Evolutionary conservation across 2,888 invertebrate genomes (phyloP).

Genomic region (Oxytorus armatus): DNA sequence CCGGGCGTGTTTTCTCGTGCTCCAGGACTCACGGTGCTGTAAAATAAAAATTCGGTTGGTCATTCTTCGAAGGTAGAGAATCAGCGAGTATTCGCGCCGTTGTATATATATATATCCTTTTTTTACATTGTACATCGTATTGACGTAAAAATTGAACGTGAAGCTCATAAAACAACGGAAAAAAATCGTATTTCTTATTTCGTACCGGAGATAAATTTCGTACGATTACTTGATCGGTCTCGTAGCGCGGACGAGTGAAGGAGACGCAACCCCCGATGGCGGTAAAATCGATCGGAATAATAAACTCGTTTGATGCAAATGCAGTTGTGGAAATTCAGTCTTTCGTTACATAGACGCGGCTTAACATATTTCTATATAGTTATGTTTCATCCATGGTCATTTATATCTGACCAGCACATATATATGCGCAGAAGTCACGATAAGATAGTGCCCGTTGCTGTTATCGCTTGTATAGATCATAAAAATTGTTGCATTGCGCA

Average conservation of each 20-base stretch:
- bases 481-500: slow-evolving; percentile 34
- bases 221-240: slow-evolving; percentile 1
- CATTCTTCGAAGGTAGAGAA: slow-evolving; percentile 23
- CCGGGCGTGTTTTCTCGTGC: slow-evolving; percentile 2
- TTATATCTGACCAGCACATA: background rate
- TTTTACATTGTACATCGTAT: background rate
- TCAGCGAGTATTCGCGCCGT: background rate
- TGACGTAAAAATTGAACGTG: background rate
- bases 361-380: background rate
- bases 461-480: slow-evolving; percentile 23
- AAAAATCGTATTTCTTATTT: background rate
- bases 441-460: slow-evolving; percentile 1
- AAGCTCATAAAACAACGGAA: background rate
- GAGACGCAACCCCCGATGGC: slow-evolving; percentile 16
- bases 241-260: slow-evolving; percentile 23
- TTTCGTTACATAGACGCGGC: no score
- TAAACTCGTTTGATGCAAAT: slow-evolving; percentile 49
- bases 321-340: slow-evolving; percentile 16
- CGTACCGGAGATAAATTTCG: slow-evolving; percentile 4
- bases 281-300: slow-evolving; percentile 39
- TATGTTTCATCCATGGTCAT: slow-evolving; percentile 7
- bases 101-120: slow-evolving; percentile 1
- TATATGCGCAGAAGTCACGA: slow-evolving; percentile 23
- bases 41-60: slow-evolving; percentile 63
- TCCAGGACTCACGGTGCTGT: slow-evolving; percentile 52